Base-by-base conservation (phyloP, 2,113 vertebrate genomes). In the Craseonycteris thonglongyai region DNA sequence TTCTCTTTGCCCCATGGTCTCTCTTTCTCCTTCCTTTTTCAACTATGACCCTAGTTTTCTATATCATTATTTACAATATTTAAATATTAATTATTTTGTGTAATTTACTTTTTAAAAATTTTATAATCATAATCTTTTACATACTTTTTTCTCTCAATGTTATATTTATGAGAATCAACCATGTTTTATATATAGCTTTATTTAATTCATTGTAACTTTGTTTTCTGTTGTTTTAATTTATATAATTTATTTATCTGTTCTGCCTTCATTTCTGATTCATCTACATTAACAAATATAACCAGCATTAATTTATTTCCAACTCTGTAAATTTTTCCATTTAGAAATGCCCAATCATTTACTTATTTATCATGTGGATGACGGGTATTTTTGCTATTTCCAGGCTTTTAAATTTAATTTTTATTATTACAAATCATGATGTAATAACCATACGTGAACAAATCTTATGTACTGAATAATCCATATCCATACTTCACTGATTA, bases 351-450 rank as follows among this genome's bases (percentile, higher is more conserved):
- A 40, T 2, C 42, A 54, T 81, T 49, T 76, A 30, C 16, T 59
- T 69, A 38, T 2, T 28, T 5, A 38, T 59, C 40, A 72, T 85
- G 19, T 0, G 14, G 1, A 3, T 61, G 3, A 40, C 85, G 6
- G 12, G 8, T 61, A 28, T 26, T 92, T 92, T 49, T 14, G 19
- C 58, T 75, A 2, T 68, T 91, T 79, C 33, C 24, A 63, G 11
- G 15, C 38, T 87, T 93, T 68, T 80, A 26, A 92, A 42, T 83
- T 92, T 63, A 74, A 45, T 38, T 90, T 95, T 61, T 69, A 75
- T 61, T 81, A 56, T 92, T 79, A 54, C 0, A 59, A 42, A 18
- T 14, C 61, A 30, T 35, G 49, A 68, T 61, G 4, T 16, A 51
- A 40, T 82, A 61, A 69, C 12, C 0, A 35, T 9, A 74, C 0